A percentile compares a stretch with the other conserved stretches of the same genome.
These are phyloP conservation scores for Todus mexicanus DNA, from an alignment of 2,797 vertebrate species.

Conservation along the genomic window DNA sequence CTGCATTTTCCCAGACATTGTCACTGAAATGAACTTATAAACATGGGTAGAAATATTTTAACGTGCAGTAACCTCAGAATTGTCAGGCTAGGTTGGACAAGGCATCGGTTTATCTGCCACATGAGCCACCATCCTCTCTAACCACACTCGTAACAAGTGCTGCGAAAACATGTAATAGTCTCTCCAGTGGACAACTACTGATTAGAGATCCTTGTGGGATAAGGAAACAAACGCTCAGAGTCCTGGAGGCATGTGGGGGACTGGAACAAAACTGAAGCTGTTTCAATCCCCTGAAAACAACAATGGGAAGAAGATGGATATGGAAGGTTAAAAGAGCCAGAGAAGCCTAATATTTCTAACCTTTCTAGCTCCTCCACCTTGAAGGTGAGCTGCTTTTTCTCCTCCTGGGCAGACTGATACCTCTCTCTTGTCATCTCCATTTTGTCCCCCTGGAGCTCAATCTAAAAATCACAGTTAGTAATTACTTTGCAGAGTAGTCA, in stretches of 20 bases:
- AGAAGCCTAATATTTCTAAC: slow-evolving; percentile 68
- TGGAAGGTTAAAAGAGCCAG: background rate
- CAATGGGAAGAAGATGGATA: background rate
- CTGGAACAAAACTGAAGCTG: background rate
- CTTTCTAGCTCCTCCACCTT: slow-evolving; percentile 86
- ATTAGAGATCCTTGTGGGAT: background rate
- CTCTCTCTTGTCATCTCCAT: slow-evolving; percentile 85
- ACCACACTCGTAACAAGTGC: background rate
- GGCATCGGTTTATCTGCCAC: background rate
- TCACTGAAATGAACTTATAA: background rate
- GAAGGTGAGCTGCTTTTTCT: slow-evolving; percentile 88
- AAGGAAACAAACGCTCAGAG: background rate
- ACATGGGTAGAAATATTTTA: background rate
- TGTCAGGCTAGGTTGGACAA: background rate
- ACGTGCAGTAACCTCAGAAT: background rate
- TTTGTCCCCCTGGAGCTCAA: slow-evolving; percentile 88
- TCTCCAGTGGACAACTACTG: background rate
- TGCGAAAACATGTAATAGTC: background rate
- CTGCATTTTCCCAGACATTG: background rate
- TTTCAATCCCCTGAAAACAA: slow-evolving; percentile 18
- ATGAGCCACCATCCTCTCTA: background rate
- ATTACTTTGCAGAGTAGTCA: slow-evolving; percentile 44
- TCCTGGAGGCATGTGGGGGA: background rate
- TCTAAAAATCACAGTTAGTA: slow-evolving; percentile 78
- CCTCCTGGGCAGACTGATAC: slow-evolving; percentile 84